Evolutionary conservation across 2,797 vertebrate species (phyloP).

Genomic region (Myripristis jacobus): DNA sequence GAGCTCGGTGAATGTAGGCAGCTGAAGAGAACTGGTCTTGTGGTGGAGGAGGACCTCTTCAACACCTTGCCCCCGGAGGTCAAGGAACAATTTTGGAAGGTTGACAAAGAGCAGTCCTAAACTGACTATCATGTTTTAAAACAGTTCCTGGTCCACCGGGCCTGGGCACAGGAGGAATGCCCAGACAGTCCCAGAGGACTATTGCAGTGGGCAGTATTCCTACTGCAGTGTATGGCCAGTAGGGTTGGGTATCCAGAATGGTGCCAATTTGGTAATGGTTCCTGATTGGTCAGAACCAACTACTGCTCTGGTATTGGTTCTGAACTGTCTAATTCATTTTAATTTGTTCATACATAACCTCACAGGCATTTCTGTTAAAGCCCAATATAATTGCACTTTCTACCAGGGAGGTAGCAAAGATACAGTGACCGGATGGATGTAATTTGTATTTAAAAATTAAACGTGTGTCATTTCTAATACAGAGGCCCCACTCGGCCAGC

Average conservation of each 20-base stretch:
- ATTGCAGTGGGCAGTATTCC: conserved; percentile 8
- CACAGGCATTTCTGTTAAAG: conserved; percentile 34
- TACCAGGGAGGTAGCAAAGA: conserved; percentile 52
- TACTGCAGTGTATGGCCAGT: conserved; percentile 42
- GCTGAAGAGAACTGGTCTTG: conserved; percentile 92
- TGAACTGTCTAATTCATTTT: conserved; percentile 3
- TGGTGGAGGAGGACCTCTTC: conserved; percentile 97
- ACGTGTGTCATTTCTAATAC: no score
- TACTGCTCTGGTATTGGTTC: background rate
- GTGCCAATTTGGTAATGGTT: conserved; percentile 11
- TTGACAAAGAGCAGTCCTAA: conserved; percentile 95
- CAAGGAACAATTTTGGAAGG: conserved; percentile 94
- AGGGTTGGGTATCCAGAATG: conserved; percentile 50
- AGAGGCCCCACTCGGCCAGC: no score
- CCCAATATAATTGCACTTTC: conserved; percentile 34
- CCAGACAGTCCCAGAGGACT: conserved; percentile 6
- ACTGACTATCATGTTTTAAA: conserved; percentile 18
- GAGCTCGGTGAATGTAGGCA: conserved; percentile 96
- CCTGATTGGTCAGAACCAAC: conserved; percentile 4
- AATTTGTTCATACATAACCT: conserved; percentile 26
- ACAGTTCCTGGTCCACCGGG: background rate
- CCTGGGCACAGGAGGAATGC: conserved; percentile 13
- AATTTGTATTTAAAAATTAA: no score
- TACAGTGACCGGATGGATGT: background rate
- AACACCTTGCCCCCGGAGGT: conserved; percentile 94